phyloP scores from a whole-genome alignment of 2,113 vertebrate genomes.

The Cephalopholis sonnerati region DNA sequence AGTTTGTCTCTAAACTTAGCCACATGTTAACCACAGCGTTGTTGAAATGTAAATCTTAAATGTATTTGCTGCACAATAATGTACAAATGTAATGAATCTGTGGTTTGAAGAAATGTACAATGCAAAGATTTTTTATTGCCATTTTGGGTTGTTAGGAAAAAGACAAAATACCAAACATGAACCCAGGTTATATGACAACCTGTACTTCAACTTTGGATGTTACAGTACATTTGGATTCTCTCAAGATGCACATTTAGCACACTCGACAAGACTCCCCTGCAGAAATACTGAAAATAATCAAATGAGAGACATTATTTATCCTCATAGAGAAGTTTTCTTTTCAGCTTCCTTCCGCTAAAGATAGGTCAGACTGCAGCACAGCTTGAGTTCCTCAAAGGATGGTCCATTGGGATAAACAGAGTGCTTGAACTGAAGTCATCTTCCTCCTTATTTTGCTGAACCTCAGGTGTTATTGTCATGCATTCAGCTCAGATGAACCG shows the following conservation, averaged over 20 bases:
- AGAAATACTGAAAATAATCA: neutral
- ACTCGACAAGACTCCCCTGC: neutral
- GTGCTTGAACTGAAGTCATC: constrained; percentile 1
- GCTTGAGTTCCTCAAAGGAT: constrained; percentile 14
- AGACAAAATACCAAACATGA: neutral
- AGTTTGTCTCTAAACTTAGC: too few relatives aligned
- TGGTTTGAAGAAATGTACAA: too few relatives aligned
- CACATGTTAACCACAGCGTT: too few relatives aligned
- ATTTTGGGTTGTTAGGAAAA: too few relatives aligned
- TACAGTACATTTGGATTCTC: neutral
- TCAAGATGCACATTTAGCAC: neutral
- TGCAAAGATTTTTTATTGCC: too few relatives aligned
- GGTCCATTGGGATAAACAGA: neutral
- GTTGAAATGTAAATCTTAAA: too few relatives aligned
- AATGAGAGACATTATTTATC: neutral
- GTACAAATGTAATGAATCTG: too few relatives aligned
- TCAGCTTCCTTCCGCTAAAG: neutral
- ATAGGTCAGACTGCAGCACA: neutral
- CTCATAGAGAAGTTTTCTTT: neutral
- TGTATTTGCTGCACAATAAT: too few relatives aligned
- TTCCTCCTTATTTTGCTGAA: constrained; percentile 2
- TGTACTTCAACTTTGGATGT: neutral
- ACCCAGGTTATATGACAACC: neutral
- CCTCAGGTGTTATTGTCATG: neutral
- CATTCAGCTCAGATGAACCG: neutral